Percentiles rank a stretch among this genome's conserved stretches.
phyloP scores from a whole-genome alignment of 2,888 invertebrate genomes.

The Gymnocheta viridis region DNA sequence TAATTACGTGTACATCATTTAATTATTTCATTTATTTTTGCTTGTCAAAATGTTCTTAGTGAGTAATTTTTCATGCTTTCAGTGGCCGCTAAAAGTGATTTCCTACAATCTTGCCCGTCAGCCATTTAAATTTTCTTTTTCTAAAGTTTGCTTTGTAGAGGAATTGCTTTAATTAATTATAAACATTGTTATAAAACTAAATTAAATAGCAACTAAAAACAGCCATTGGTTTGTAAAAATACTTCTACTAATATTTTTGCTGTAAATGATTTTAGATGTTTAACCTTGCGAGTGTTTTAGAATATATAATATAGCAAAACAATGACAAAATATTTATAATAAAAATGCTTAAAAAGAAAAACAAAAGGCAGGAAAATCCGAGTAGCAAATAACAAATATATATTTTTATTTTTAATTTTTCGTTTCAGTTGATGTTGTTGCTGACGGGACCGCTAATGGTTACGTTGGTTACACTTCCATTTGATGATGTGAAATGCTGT shows the following conservation, averaged over 20 bases:
- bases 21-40: too few relatives aligned
- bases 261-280: constrained; percentile 24
- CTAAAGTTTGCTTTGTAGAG: not conserved
- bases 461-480: constrained; percentile 36
- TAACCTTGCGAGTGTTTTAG: constrained; percentile 40
- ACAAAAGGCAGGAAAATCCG: constrained; percentile 2
- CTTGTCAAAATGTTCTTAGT: not conserved
- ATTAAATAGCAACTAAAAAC: constrained; percentile 16
- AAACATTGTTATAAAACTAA: constrained; percentile 41
- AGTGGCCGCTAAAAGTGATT: not conserved
- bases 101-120: not conserved
- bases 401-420: not conserved
- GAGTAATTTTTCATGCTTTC: not conserved
- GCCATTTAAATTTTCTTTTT: not conserved
- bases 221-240: constrained; percentile 13
- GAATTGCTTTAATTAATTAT: constrained; percentile 37
- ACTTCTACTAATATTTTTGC: constrained; percentile 8
- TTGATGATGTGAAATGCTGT: constrained; percentile 49
- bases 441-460: constrained; percentile 18
- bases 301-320: not conserved
- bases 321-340: constrained; percentile 3
- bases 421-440: constrained; percentile 34
- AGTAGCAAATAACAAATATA: constrained; percentile 1
- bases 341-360: constrained; percentile 31
- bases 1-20: too few relatives aligned